Evolutionary conservation across 2,888 invertebrate species (phyloP).

Genomic region (Morinoia aosen): DNA sequence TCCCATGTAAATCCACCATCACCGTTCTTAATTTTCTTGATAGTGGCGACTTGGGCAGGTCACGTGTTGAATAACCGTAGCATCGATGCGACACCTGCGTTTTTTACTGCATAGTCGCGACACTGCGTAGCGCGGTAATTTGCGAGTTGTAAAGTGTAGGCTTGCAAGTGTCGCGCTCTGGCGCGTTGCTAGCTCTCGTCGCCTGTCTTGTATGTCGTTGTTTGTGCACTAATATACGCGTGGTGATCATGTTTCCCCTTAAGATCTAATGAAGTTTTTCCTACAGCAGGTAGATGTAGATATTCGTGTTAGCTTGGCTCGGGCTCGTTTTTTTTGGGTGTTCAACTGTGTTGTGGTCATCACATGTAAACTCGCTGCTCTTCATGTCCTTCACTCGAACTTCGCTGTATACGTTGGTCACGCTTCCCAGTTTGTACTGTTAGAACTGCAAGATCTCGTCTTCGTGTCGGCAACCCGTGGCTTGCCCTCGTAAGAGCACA

Average conservation of each 20-base stretch:
- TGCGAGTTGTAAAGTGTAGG: neutral
- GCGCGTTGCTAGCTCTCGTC: neutral
- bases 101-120: neutral
- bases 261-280: neutral
- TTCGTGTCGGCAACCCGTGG: neutral
- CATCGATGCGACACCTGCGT: neutral
- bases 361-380: neutral
- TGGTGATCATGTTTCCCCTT: slow-evolving; percentile 8
- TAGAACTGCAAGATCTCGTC: neutral
- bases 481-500: neutral
- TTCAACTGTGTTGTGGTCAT: neutral
- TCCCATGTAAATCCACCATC: too few species aligned
- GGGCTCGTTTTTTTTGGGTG: neutral
- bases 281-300: slow-evolving; percentile 26
- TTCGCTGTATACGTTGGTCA: neutral
- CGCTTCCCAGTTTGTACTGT: neutral
- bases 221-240: slow-evolving; percentile 27
- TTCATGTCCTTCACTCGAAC: neutral
- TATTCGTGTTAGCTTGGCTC: slow-evolving; percentile 7
- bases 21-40: neutral
- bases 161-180: neutral
- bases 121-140: neutral
- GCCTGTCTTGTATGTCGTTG: slow-evolving; percentile 26
- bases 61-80: neutral
- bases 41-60: neutral